Percentiles rank a stretch among this genome's conserved stretches.
phyloP scores from a whole-genome alignment of 2,888 invertebrate species.

The Oligia fasciuncula region DNA sequence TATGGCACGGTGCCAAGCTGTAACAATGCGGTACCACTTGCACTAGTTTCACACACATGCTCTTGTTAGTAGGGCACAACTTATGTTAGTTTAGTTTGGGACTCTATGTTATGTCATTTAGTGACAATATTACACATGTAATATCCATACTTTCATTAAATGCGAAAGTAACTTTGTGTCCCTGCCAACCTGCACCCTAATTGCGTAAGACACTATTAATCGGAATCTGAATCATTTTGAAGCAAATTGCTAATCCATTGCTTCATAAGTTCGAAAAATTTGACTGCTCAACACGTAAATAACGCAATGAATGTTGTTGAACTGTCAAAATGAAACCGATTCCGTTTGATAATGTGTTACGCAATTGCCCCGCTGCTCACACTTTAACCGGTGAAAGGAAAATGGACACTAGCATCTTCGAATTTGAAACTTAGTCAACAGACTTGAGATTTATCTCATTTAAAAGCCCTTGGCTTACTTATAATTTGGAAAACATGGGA shows the following conservation, averaged over 20 bases:
- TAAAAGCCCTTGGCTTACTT: not conserved
- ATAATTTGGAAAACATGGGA: not conserved
- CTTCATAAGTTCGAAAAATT: too few species aligned
- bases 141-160: not conserved
- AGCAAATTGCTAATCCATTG: too few species aligned
- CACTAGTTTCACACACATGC: constrained; percentile 41
- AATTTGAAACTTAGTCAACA: too few species aligned
- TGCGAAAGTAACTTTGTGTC: not conserved
- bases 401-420: too few species aligned
- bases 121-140: not conserved
- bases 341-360: too few species aligned
- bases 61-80: constrained; percentile 20
- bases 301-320: too few species aligned
- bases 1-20: constrained; percentile 47
- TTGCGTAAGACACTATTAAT: too few species aligned
- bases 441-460: not conserved
- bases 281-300: too few species aligned
- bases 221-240: too few species aligned
- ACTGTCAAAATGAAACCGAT: too few species aligned
- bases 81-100: not conserved
- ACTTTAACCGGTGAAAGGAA: too few species aligned
- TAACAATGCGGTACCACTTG: constrained; percentile 24
- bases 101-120: not conserved
- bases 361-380: too few species aligned
- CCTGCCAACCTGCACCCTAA: not conserved